Base-by-base conservation (phyloP, 2,797 vertebrate genomes). In the Manis javanica region DNA sequence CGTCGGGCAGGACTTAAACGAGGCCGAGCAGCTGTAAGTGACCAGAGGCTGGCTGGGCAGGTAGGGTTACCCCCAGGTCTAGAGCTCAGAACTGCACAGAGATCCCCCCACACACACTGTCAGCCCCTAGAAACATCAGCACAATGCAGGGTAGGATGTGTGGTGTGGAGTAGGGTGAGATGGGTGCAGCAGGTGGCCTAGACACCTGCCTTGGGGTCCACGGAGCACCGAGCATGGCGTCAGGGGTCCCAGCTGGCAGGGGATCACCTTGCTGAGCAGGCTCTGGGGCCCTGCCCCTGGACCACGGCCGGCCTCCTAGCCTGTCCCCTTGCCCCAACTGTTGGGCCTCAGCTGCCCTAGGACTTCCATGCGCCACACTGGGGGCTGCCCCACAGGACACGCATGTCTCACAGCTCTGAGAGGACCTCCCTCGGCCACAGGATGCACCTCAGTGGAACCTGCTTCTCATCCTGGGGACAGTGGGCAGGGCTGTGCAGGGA, bases 301-400 rank as follows among this genome's bases (percentile, higher is more conserved):
- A 42, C 61, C 46, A 1, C 46, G 29, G 95, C 71, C 86, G 85
- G 46, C 29, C 53, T 13, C 29, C 53, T 39, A 37, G 83, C 53
- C 53, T 7, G 19, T 12, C 29, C 49, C 21, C 19, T 37, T n/a
- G 16, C 49, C 61, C 63, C 2, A 39, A 75, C 92, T 77, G 86
- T 79, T 72, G 94, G 69, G 85, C 57, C 18, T 6, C 92, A 87
- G 85, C 86, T 87, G 92, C 61, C 77, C 69, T 7, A 7, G 78
- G 9, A 42, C 71, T n/a, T 46, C 69, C 18, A 5, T 69, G 88
- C 37, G 57, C 39, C 13, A 7, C 12, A 15, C 37, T 31, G 57
- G 5, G 34, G 34, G 9, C 0, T 0, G 24, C 49, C 19, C 49
- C 61, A 29, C 37, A 13, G 51, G 46, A 82, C 34, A 37, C 37